A percentile compares a stretch with the other conserved stretches of the same genome.
These are phyloP conservation scores for Dolichomitus sp. DNA, from an alignment of 2,888 invertebrate genomes.

Conservation along the genomic window DNA sequence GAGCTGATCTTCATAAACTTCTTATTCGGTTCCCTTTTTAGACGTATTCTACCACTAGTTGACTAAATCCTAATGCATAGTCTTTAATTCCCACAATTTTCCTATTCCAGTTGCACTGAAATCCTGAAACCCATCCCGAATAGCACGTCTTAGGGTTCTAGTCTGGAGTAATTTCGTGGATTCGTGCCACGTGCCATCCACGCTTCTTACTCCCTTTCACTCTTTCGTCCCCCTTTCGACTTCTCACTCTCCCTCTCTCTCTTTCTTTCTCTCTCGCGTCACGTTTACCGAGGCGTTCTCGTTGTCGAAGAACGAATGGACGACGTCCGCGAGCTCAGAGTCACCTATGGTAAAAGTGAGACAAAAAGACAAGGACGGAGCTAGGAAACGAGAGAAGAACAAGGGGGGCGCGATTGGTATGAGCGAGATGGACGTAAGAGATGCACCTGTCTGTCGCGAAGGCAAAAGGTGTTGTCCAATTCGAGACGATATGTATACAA, in stretches of 20 bases:
- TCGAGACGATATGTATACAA: constrained; percentile 35
- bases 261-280: constrained; percentile 1
- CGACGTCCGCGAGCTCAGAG: constrained; percentile 66
- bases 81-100: constrained; percentile 23
- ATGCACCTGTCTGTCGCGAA: constrained; percentile 81
- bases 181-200: constrained; percentile 77
- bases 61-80: background rate
- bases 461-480: constrained; percentile 76
- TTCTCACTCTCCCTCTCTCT: constrained; percentile 45
- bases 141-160: constrained; percentile 43
- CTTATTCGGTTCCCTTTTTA: background rate
- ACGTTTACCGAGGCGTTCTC: constrained; percentile 69
- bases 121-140: constrained; percentile 39
- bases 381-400: constrained; percentile 59
- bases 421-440: constrained; percentile 63
- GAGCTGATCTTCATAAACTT: background rate
- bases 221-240: constrained; percentile 11
- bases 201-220: constrained; percentile 3
- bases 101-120: background rate
- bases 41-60: background rate
- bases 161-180: constrained; percentile 55
- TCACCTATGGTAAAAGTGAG: constrained; percentile 33
- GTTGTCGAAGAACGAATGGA: constrained; percentile 76
- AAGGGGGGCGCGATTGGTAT: constrained; percentile 52
- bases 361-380: constrained; percentile 53